Conservation (phyloP, 2,888 invertebrate species). For the Acleris laterana region DNA sequence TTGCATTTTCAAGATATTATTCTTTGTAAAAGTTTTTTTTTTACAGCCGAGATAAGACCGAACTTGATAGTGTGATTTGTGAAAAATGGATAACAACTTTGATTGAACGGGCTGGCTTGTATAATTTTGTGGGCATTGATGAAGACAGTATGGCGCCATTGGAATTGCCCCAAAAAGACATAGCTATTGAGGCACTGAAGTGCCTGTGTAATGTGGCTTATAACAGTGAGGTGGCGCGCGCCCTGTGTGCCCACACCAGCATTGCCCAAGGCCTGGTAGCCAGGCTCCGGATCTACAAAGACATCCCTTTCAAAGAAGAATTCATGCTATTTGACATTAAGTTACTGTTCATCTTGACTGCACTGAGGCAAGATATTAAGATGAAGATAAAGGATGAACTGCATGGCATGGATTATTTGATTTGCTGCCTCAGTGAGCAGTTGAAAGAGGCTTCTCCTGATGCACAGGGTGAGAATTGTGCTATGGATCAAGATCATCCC, state of each 20-base stretch:
- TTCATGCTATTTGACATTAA: conserved; percentile 95
- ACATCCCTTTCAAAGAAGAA: conserved; percentile 86
- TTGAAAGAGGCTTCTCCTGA: conserved; percentile 70
- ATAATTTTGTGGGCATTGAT: conserved; percentile 65
- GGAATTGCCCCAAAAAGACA: conserved; percentile 76
- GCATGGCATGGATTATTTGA: conserved; percentile 88
- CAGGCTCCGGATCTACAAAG: conserved; percentile 88
- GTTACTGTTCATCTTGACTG: conserved; percentile 94
- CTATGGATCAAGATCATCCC: conserved; percentile 47
- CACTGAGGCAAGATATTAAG: conserved; percentile 89
- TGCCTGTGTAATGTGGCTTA: conserved; percentile 95
- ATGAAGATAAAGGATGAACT: conserved; percentile 87
- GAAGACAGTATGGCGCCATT: conserved; percentile 63
- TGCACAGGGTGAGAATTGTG: conserved; percentile 50
- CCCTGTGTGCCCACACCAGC: conserved; percentile 83
- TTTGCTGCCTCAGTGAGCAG: conserved; percentile 87
- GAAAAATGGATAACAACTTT: conserved; percentile 88
- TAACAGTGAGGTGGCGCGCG: conserved; percentile 83
- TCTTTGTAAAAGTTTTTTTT: neutral
- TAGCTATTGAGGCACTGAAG: conserved; percentile 92
- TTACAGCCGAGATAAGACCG: conserved; percentile 90
- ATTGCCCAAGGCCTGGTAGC: conserved; percentile 88
- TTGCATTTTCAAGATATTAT: neutral
- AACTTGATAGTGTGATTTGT: conserved; percentile 87
- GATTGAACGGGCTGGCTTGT: conserved; percentile 87